Percentiles rank a stretch among this genome's conserved stretches.
These are phyloP conservation scores for Babyrousa celebensis DNA, from an alignment of 2,797 vertebrate genomes.

Conservation along the genomic window DNA sequence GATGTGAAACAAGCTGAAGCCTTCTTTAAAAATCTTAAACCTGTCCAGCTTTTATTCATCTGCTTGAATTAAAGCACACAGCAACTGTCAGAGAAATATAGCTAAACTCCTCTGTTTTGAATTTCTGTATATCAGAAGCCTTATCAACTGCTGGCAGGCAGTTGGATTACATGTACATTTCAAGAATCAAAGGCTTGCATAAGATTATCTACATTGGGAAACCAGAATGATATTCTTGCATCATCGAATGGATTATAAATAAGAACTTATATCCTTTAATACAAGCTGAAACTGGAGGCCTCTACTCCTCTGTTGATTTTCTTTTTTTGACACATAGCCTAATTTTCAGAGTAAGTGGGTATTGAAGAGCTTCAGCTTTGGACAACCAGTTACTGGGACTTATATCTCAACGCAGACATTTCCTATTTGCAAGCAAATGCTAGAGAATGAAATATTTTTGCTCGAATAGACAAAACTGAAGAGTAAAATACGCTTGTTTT, in stretches of 20 bases:
- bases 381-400: slow-evolving; percentile 74
- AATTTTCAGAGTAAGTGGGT: slow-evolving; percentile 79
- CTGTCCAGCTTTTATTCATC: slow-evolving; percentile 76
- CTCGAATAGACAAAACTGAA: slow-evolving; percentile 50
- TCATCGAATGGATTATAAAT: slow-evolving; percentile 89
- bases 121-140: slow-evolving; percentile 85
- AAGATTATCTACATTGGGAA: slow-evolving; percentile 84
- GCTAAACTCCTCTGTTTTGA: slow-evolving; percentile 68
- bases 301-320: slow-evolving; percentile 78
- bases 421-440: slow-evolving; percentile 79
- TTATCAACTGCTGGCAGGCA: slow-evolving; percentile 90
- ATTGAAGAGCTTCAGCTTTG: slow-evolving; percentile 84
- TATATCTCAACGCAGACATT: slow-evolving; percentile 71
- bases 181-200: slow-evolving; percentile 86
- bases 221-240: slow-evolving; percentile 83
- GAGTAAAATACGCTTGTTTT: slow-evolving; percentile 33
- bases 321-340: slow-evolving; percentile 57
- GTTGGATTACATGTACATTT: slow-evolving; percentile 91
- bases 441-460: slow-evolving; percentile 76
- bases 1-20: slow-evolving; percentile 76
- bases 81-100: slow-evolving; percentile 60
- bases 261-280: slow-evolving; percentile 87
- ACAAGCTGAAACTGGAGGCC: slow-evolving; percentile 78
- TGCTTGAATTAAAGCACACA: slow-evolving; percentile 67
- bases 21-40: slow-evolving; percentile 87